These are phyloP conservation scores for Polietes domitor DNA, from an alignment of 2,888 invertebrate species.

Conservation along the genomic window DNA sequence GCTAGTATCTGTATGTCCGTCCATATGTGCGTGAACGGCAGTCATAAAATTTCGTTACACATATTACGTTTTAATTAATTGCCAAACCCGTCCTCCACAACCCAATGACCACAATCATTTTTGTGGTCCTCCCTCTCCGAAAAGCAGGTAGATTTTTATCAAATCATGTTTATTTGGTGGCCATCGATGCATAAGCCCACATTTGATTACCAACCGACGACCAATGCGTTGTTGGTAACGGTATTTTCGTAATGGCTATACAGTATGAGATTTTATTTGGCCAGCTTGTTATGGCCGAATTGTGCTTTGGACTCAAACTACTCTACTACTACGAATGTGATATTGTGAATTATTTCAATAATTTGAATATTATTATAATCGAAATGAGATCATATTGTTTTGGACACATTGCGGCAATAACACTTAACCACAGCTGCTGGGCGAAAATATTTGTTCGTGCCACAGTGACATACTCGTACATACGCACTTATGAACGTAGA, in stretches of 20 bases:
- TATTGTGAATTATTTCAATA: neutral
- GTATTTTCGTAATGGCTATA: neutral
- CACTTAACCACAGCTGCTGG: no score
- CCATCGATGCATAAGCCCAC: neutral
- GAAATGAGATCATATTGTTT: neutral
- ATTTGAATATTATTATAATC: neutral
- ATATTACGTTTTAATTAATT: conserved; percentile 1
- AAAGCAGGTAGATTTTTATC: neutral
- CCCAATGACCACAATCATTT: neutral
- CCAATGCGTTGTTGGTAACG: neutral
- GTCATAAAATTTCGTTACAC: neutral
- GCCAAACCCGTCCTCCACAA: neutral
- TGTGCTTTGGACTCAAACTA: neutral
- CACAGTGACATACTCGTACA: no score
- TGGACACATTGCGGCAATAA: neutral
- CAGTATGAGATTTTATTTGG: neutral
- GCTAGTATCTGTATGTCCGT: neutral
- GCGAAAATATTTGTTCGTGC: no score
- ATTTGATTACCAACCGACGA: neutral
- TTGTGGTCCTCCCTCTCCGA: neutral
- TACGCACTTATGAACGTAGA: no score
- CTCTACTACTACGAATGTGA: neutral
- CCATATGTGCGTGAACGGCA: neutral
- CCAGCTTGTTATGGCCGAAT: neutral
- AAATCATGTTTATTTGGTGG: conserved; percentile 3